These are phyloP conservation scores for Gastrophysa polygoni DNA, from an alignment of 2,888 invertebrate genomes.

Conservation along the genomic window DNA sequence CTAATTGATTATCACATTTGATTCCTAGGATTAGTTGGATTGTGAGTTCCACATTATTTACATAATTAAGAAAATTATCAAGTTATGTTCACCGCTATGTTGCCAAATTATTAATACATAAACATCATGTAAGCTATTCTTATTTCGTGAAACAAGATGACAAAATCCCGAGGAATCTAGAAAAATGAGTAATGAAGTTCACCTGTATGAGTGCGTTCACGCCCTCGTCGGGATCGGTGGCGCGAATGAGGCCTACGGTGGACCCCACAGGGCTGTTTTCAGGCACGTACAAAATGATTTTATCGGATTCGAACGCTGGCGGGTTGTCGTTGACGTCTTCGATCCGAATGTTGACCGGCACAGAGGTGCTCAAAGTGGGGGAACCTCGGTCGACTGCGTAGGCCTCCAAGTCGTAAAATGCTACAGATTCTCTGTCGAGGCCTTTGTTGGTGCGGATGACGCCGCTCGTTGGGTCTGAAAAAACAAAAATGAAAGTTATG, in stretches of 20 bases:
- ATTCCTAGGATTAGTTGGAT: no score
- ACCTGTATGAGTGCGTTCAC: conserved; percentile 89
- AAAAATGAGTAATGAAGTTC: no score
- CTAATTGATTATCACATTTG: no score
- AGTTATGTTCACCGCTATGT: no score
- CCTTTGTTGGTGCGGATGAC: conserved; percentile 88
- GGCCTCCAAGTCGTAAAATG: conserved; percentile 83
- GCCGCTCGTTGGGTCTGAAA: conserved; percentile 86
- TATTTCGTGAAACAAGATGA: no score
- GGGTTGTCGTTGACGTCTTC: conserved; percentile 92
- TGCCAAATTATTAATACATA: no score
- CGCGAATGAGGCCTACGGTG: conserved; percentile 87
- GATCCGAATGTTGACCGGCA: conserved; percentile 79
- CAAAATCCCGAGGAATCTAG: no score
- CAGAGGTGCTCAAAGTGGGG: conserved; percentile 58
- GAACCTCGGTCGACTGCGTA: conserved; percentile 87
- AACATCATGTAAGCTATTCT: no score
- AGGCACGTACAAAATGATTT: conserved; percentile 84
- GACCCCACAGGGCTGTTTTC: conserved; percentile 98
- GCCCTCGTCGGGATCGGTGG: conserved; percentile 92
- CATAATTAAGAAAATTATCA: no score
- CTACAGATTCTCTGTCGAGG: conserved; percentile 88
- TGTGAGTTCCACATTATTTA: no score
- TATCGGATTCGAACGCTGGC: conserved; percentile 86
- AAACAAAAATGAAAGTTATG: no score